phyloP scores from a whole-genome alignment of 2,113 vertebrate species.

The Eidolon helvum region DNA sequence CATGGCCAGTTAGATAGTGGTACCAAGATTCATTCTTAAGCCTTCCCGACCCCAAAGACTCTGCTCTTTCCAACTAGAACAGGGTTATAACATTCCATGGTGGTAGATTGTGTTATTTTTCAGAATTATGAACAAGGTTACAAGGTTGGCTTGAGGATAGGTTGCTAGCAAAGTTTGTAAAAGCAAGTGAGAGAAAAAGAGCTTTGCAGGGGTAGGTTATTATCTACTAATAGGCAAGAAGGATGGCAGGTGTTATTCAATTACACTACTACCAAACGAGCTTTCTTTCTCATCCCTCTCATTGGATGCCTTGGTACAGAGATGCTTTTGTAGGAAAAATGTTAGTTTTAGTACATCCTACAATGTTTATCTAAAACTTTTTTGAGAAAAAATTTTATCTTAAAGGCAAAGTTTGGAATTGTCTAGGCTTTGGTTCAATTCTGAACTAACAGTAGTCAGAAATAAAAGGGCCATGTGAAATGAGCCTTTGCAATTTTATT shows the following conservation, averaged over 20 bases:
- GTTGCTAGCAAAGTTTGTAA: not conserved
- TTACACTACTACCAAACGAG: not conserved
- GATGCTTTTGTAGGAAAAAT: not conserved
- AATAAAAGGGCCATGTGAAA: not conserved
- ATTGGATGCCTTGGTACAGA: not conserved
- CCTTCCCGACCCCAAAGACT: not conserved
- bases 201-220: not conserved
- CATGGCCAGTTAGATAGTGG: not conserved
- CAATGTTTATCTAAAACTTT: not conserved
- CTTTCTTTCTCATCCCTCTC: not conserved
- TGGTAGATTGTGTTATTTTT: not conserved
- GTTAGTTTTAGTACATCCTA: not conserved
- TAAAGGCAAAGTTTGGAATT: not conserved
- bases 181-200: not conserved
- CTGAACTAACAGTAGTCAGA: not conserved
- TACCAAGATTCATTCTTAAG: not conserved
- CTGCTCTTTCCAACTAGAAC: not conserved
- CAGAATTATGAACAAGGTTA: not conserved
- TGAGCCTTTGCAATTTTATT: not conserved
- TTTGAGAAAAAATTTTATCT: not conserved
- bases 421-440: not conserved
- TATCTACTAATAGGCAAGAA: not conserved
- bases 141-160: not conserved
- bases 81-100: not conserved
- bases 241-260: not conserved